Percentiles rank a stretch among this genome's conserved stretches.
Conservation (phyloP, 2,797 vertebrate genomes). For the Peromyscus attwateri region DNA sequence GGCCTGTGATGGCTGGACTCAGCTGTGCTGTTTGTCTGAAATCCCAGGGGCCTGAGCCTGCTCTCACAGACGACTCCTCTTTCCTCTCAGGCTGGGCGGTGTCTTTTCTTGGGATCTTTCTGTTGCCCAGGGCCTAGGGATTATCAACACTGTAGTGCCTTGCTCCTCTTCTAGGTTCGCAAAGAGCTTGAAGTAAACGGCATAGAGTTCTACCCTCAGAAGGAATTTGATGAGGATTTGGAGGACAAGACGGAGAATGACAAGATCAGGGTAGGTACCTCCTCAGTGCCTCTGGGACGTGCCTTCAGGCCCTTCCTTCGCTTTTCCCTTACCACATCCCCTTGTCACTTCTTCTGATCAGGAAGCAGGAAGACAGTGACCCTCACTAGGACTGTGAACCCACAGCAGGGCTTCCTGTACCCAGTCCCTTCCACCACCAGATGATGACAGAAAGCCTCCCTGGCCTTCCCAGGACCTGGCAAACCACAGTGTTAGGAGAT, state of each 20-base stretch:
- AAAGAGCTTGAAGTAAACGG: slow-evolving; percentile 96
- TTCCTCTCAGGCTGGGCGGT: background rate
- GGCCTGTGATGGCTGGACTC: background rate
- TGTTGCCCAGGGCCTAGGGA: background rate
- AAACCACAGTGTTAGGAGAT: background rate
- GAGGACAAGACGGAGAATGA: slow-evolving; percentile 99
- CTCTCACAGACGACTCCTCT: background rate
- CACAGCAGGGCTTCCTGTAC: background rate
- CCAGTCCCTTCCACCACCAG: background rate
- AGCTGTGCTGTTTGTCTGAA: background rate
- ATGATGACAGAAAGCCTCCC: background rate
- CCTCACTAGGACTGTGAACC: background rate
- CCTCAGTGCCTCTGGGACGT: background rate
- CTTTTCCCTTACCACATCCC: background rate
- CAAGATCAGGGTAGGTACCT: slow-evolving; percentile 95
- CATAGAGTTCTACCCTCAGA: slow-evolving; percentile 98
- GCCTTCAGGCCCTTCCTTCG: background rate
- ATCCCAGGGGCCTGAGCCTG: background rate
- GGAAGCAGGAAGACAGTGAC: background rate
- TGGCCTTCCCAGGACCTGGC: background rate
- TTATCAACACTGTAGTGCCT: background rate
- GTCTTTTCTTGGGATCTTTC: background rate
- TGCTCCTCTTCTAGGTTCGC: slow-evolving; percentile 87
- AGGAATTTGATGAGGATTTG: slow-evolving; percentile 98
- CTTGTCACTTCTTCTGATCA: background rate